These are phyloP conservation scores for Penaeus vannamei DNA, from an alignment of 1,140 invertebrate genomes.

Conservation along the genomic window DNA sequence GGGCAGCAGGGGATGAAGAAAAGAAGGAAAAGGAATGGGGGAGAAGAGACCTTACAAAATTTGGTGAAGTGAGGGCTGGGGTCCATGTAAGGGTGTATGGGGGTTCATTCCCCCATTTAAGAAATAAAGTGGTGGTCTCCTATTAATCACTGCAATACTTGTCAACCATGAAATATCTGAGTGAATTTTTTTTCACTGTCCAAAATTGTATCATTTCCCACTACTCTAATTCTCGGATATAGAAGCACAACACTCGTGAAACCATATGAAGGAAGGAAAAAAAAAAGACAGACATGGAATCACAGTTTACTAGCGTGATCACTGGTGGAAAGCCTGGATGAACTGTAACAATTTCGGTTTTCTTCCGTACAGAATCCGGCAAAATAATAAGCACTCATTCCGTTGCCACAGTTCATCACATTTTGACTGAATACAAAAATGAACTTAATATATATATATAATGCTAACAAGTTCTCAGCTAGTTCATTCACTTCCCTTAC, in stretches of 20 bases:
- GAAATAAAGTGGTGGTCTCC: too few species aligned
- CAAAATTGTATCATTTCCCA: neutral
- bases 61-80: too few species aligned
- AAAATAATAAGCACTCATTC: constrained; percentile 28
- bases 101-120: too few species aligned
- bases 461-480: neutral
- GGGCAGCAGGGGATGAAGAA: too few species aligned
- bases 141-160: too few species aligned
- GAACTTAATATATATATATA: constrained; percentile 26
- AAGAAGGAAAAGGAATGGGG: too few species aligned
- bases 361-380: neutral
- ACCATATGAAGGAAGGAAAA: neutral
- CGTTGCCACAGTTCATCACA: neutral
- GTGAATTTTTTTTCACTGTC: too few species aligned
- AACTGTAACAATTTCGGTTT: constrained; percentile 27
- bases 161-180: too few species aligned
- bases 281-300: constrained; percentile 29
- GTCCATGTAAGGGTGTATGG: too few species aligned
- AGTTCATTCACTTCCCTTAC: constrained; percentile 41
- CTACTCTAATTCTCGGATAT: neutral
- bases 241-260: neutral
- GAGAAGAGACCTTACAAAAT: too few species aligned
- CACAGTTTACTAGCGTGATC: constrained; percentile 57
- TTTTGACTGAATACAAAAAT: constrained; percentile 3
- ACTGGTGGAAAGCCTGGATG: constrained; percentile 46